A percentile compares a stretch with the other conserved stretches of the same genome.
These are phyloP conservation scores for Diuraphis noxia DNA, from an alignment of 1,140 invertebrate genomes.

Conservation along the genomic window DNA sequence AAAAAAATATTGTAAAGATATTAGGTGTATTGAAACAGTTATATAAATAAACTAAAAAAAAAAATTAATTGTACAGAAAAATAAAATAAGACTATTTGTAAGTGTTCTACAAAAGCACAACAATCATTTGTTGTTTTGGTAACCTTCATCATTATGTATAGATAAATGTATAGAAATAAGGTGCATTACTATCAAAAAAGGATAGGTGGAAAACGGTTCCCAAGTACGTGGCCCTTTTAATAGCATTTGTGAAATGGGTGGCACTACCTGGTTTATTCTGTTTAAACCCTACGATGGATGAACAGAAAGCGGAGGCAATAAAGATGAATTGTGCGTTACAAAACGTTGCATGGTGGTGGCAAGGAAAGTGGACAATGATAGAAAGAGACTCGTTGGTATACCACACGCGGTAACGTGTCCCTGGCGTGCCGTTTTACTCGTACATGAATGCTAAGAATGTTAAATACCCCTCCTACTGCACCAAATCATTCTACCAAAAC, in stretches of 20 bases:
- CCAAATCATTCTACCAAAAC: neutral
- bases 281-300: neutral
- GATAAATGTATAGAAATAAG: neutral
- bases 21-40: too few relatives aligned
- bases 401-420: slow-evolving; percentile 6
- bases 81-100: neutral
- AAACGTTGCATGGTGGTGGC: neutral
- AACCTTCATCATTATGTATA: neutral
- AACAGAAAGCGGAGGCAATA: neutral
- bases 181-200: neutral
- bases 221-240: neutral
- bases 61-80: too few relatives aligned
- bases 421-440: slow-evolving; percentile 7
- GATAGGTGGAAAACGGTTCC: neutral
- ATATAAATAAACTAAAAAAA: too few relatives aligned
- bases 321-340: slow-evolving; percentile 37
- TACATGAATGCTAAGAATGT: slow-evolving; percentile 19
- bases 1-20: too few relatives aligned
- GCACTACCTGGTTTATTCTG: neutral
- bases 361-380: slow-evolving; percentile 1
- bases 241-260: neutral
- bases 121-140: neutral
- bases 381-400: slow-evolving; percentile 9
- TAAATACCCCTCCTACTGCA: neutral
- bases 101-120: neutral